Conservation (phyloP, 2,888 invertebrate species). For the Acanthosepion pharaonis region DNA sequence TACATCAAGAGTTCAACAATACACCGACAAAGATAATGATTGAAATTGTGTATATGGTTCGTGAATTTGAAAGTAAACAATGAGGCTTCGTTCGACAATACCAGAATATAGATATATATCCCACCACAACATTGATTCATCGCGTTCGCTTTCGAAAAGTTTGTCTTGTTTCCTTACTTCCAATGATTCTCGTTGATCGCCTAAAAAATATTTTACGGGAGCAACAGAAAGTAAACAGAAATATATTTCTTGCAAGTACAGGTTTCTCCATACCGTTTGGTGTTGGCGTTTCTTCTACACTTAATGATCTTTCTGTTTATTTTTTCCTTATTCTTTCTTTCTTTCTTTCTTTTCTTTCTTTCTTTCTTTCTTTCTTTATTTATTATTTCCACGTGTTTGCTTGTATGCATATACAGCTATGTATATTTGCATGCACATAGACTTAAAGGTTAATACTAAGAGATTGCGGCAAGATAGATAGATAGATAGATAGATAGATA, state of each 20-base stretch:
- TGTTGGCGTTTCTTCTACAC: not conserved
- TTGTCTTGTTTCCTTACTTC: too few species aligned
- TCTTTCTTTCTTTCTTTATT: not conserved
- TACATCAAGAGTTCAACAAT: too few species aligned
- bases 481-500: too few species aligned
- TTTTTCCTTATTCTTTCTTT: not conserved
- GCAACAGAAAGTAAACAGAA: too few species aligned
- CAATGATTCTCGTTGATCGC: too few species aligned
- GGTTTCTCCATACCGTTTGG: not conserved
- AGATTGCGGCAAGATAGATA: too few species aligned
- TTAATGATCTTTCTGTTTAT: not conserved
- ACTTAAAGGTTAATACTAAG: too few species aligned
- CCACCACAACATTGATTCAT: not conserved
- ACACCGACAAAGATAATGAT: too few species aligned
- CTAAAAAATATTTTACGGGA: too few species aligned
- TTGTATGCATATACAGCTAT: not conserved
- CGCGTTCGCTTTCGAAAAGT: not conserved
- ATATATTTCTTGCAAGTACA: not conserved
- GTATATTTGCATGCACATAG: too few species aligned
- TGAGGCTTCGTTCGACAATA: not conserved
- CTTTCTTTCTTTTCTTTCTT: not conserved
- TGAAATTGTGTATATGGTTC: too few species aligned
- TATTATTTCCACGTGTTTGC: not conserved
- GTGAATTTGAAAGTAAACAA: too few species aligned
- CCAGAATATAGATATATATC: not conserved